Base-by-base conservation (phyloP, 2,888 invertebrate species). In the Coremacera marginata region DNA sequence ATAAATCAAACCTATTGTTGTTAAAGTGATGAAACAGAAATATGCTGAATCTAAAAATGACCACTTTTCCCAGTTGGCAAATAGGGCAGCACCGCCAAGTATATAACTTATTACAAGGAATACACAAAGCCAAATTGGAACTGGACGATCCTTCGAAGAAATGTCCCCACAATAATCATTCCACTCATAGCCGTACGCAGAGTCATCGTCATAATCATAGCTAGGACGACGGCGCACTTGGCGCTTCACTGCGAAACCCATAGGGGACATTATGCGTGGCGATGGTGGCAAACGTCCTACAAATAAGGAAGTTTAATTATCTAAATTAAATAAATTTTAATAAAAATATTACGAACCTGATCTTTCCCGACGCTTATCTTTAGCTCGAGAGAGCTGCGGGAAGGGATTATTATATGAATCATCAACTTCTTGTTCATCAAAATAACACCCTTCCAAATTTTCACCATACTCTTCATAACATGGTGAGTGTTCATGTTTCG, bases 21-120 rank as follows among this genome's bases (percentile, higher is more conserved):
- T 97, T 81, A 97, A 91, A 0, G 97, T 97, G 83, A 97, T 96
- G 90, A 97, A 97, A 89, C 97, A 97, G 90, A 97, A 97, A 89
- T 97, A 97, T 2, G 96, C 96, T 0, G 96, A 94, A 87, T 97
- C 96, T 78, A 96, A 91, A 85, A 95, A 95, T 0, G 92, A 92
- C 97, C 97, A 97, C 25, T 91, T 90, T 89, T 97, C 97, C 95
- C 96, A 96, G 67, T 92, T 92, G 83, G 93, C 92, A 90, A 97
- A 97, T 11, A 97, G 92, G 84, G 94, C 95, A 2, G 96, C 96
- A 16, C 97, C 97, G 0, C 94, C 95, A 75, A 96, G 92, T 82
- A 97, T 97, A 90, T 97, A 97, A 78, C 96, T 94, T 31, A 97
- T 93, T 31, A 97, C 96, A 65, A 97, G 91, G 84, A 95, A 94